Evolutionary conservation across 2,113 vertebrate species (phyloP), one percentile per base, ranked within the genome.

Genomic region (Xiphophorus hellerii): DNA sequence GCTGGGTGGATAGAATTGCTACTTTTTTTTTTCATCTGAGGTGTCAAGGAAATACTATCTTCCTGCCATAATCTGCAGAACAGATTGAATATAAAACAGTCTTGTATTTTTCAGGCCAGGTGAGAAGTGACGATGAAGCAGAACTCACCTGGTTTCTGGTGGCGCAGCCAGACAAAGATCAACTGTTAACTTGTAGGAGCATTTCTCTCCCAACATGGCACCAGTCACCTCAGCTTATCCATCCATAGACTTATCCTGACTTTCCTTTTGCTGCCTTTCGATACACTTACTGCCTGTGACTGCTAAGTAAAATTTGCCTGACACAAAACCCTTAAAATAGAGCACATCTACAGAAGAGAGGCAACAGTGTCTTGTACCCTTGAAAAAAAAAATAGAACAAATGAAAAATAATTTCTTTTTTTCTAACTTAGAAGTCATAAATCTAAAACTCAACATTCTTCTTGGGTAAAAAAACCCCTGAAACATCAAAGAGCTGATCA

Each of bases 71-170:
- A 58, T 25, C 51, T 58, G 25, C 51, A 58, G 2, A 58, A n/a
- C 8, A 10, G n/a, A 25, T 58, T 8, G 0, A 48, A 48, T 5
- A 20, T 7, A 5, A 58, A 58, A 58, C 7, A 22, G 5, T 58
- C 8, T 58, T 58, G 25, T 58, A 9, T 25, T 58, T 54, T 10
- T 10, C 25, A 25, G 51, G 44, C 4, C 44, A 48, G 5, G 15
- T 48, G 20, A 48, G 44, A 48, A 48, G 44, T 3, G 20, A 58
- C 25, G 22, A 58, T 33, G 51, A 62, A 69, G 14, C 15, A 31
- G 54, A 73, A 74, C 82, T 87, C 76, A 86, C 82, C 85, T 85
- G 37, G 65, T 74, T 33, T 88, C 73, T 71, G 77, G 75, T 11
- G 78, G 15, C 0, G 68, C 63, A n/a, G 85, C 82, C 6, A 29